Conservation (phyloP, 2,888 invertebrate genomes). For the Leucoptera coffeella region DNA sequence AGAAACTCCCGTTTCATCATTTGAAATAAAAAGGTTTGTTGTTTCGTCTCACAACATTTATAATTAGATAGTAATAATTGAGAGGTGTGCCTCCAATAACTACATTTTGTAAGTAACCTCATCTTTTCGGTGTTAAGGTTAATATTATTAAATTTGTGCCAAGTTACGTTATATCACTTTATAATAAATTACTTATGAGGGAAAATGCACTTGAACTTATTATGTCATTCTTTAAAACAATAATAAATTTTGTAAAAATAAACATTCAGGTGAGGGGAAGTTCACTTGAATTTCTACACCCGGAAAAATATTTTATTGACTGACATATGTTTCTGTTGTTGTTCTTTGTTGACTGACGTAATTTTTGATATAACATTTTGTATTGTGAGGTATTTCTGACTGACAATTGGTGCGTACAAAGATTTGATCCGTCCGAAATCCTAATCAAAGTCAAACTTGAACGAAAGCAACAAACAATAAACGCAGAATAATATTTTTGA, state of each 20-base stretch:
- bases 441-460: too few species aligned
- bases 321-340: too few species aligned
- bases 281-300: neutral
- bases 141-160: neutral
- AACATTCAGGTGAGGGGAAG: neutral
- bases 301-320: too few species aligned
- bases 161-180: neutral
- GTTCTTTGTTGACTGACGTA: too few species aligned
- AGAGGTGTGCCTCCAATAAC: constrained; percentile 14
- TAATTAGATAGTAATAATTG: constrained; percentile 10
- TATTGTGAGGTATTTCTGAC: too few species aligned
- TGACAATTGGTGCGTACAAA: too few species aligned
- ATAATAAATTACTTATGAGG: neutral
- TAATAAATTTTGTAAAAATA: constrained; percentile 2
- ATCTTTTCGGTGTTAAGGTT: constrained; percentile 9
- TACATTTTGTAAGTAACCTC: constrained; percentile 17
- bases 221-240: too few species aligned
- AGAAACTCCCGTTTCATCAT: constrained; percentile 11
- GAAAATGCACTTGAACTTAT: neutral
- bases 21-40: constrained; percentile 11
- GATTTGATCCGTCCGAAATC: too few species aligned
- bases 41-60: constrained; percentile 12
- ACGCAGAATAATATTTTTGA: too few species aligned
- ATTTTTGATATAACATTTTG: too few species aligned
- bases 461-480: too few species aligned